Conservation (phyloP, 2,797 vertebrate genomes). For the Petrocephalus sullivani region DNA sequence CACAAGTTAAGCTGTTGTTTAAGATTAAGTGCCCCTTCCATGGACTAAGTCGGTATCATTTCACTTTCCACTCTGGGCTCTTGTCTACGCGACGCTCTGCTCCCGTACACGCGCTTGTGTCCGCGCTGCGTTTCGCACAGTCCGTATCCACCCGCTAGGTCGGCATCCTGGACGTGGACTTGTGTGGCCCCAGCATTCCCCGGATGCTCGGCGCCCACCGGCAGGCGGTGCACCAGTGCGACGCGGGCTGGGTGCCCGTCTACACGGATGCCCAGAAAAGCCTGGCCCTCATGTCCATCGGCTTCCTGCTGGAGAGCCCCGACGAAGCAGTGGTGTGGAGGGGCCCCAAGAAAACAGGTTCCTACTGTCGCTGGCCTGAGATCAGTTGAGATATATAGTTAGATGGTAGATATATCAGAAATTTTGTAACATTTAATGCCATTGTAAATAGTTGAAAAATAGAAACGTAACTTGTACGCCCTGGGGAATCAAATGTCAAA, state of each 20-base stretch:
- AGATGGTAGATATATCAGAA: neutral
- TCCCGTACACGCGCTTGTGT: neutral
- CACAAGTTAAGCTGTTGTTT: neutral
- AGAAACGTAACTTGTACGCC: neutral
- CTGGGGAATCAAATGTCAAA: neutral
- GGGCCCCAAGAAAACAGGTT: slow-evolving; percentile 91
- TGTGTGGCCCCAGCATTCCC: slow-evolving; percentile 93
- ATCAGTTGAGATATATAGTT: neutral
- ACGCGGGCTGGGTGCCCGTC: slow-evolving; percentile 87
- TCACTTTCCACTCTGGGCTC: neutral
- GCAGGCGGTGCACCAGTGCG: slow-evolving; percentile 83
- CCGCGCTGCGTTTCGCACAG: neutral
- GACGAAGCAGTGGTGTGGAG: slow-evolving; percentile 93
- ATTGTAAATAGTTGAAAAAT: neutral
- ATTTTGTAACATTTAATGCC: neutral
- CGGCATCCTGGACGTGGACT: slow-evolving; percentile 86
- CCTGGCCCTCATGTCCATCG: slow-evolving; percentile 89
- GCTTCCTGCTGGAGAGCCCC: slow-evolving; percentile 82
- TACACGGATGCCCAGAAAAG: slow-evolving; percentile 70
- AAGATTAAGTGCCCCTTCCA: neutral
- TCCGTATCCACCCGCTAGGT: slow-evolving; percentile 60
- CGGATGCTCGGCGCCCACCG: slow-evolving; percentile 73
- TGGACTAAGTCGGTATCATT: neutral
- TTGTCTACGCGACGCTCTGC: neutral
- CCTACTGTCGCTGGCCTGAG: neutral